These are phyloP conservation scores for Himalopsyche kuldschensis DNA, from an alignment of 2,888 invertebrate species.

Conservation along the genomic window DNA sequence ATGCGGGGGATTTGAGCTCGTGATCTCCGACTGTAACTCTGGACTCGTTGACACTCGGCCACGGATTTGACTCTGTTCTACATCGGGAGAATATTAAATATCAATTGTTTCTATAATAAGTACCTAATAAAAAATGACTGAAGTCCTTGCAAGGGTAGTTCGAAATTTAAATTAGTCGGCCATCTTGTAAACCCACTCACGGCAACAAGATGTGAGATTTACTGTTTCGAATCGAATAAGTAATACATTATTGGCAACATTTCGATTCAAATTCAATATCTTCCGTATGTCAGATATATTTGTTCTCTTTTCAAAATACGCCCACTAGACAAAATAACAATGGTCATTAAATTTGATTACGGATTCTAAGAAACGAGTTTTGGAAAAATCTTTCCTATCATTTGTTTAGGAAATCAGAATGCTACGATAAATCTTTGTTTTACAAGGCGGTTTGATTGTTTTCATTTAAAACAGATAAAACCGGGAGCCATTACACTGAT, in stretches of 20 bases:
- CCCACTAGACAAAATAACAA: not conserved
- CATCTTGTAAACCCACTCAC: not conserved
- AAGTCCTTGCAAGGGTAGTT: too few relatives aligned
- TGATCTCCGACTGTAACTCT: too few relatives aligned
- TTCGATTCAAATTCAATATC: not conserved
- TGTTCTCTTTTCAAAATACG: not conserved
- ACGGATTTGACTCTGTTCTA: too few relatives aligned
- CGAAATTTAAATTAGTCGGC: not conserved
- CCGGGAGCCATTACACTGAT: not conserved
- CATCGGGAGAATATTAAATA: too few relatives aligned
- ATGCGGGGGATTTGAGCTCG: too few relatives aligned
- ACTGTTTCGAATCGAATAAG: not conserved
- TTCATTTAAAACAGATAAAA: slow-evolving; percentile 1
- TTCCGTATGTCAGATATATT: not conserved
- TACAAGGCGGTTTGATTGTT: not conserved
- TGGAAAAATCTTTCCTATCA: not conserved
- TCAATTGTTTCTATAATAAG: too few relatives aligned
- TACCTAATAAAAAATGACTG: too few relatives aligned
- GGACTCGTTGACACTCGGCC: too few relatives aligned
- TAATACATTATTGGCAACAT: not conserved
- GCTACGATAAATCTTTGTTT: not conserved
- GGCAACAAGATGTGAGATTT: not conserved
- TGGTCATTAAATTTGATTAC: not conserved
- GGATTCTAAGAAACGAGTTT: not conserved
- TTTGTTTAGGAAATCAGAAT: not conserved